Evolutionary conservation across 2,797 vertebrate genomes (phyloP).

Genomic region (Okamejei kenojei): DNA sequence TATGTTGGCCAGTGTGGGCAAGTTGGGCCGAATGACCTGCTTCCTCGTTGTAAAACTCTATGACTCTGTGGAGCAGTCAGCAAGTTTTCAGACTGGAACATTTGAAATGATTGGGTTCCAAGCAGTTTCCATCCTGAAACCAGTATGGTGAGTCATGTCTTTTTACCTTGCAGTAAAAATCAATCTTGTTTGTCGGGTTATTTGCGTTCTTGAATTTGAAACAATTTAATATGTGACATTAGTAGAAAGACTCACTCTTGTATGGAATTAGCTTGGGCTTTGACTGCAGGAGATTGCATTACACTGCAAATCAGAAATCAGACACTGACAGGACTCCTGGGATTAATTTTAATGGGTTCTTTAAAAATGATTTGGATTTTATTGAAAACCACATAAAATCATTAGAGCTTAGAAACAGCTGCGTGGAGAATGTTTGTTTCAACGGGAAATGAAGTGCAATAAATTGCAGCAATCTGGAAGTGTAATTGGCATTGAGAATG

Average conservation of each 20-base stretch:
- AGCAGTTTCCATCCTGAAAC: neutral
- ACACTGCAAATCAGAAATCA: neutral
- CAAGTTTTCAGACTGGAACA: neutral
- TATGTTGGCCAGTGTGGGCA: too few species aligned
- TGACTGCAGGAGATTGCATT: neutral
- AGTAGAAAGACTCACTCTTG: neutral
- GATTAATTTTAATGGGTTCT: conserved; percentile 16
- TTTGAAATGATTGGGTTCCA: neutral
- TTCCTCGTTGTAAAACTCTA: too few species aligned
- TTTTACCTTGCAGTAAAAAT: neutral
- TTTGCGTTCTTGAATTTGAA: neutral
- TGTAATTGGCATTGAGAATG: neutral
- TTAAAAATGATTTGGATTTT: conserved; percentile 32
- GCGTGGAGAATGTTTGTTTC: conserved; percentile 11
- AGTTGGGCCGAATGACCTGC: too few species aligned
- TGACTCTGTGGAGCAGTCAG: neutral
- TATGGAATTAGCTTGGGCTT: neutral
- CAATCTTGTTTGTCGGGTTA: neutral
- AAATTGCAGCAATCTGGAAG: neutral
- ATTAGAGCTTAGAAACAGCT: conserved; percentile 11
- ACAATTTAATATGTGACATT: neutral
- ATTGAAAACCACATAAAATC: conserved; percentile 26
- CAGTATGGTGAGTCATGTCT: neutral
- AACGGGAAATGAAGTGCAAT: neutral
- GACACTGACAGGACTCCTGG: neutral